Percentiles rank a stretch among this genome's conserved stretches.
Evolutionary conservation across 2,797 vertebrate species (phyloP).

Genomic region (Lacerta agilis): DNA sequence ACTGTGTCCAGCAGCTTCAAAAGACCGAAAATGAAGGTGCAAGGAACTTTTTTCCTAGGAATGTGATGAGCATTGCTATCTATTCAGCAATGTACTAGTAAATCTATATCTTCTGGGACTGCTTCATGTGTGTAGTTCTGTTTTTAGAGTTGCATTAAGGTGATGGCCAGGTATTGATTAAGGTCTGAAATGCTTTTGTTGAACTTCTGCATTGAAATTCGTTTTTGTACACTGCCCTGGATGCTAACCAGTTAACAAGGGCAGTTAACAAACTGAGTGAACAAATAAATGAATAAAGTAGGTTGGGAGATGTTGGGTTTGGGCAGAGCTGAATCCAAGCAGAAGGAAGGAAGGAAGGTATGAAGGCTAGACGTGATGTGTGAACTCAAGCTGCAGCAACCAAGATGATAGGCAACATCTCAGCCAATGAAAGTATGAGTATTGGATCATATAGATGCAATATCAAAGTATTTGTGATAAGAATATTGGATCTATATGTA

Average conservation of each 20-base stretch:
- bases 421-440: neutral
- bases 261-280: too few species aligned
- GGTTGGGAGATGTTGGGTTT: neutral
- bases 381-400: neutral
- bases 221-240: too few species aligned
- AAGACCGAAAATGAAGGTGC: neutral
- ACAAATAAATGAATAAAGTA: neutral
- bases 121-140: neutral
- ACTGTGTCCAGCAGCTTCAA: neutral
- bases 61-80: neutral
- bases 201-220: too few species aligned
- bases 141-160: too few species aligned
- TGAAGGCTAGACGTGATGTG: neutral
- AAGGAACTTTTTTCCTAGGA: neutral
- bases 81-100: neutral
- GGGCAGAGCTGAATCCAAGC: neutral
- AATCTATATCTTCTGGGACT: neutral
- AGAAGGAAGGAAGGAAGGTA: neutral
- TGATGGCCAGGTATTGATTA: too few species aligned
- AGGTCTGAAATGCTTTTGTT: too few species aligned
- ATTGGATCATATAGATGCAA: neutral
- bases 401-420: neutral
- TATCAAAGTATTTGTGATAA: neutral
- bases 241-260: too few species aligned
- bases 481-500: neutral